Evolutionary conservation across 2,888 invertebrate species (phyloP).

Genomic region (Tetragonula carbonaria): DNA sequence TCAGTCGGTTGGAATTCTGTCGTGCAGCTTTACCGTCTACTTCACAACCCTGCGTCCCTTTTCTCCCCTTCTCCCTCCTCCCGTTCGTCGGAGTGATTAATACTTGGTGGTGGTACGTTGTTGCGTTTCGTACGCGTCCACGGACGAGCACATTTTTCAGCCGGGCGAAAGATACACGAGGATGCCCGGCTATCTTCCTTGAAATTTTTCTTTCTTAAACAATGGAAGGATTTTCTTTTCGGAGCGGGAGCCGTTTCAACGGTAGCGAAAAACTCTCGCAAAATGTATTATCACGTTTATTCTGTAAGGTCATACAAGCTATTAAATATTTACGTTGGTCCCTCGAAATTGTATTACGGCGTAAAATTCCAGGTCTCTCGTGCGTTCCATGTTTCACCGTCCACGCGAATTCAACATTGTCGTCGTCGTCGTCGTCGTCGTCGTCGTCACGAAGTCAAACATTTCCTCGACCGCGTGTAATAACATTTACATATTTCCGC

Average conservation of each 20-base stretch:
- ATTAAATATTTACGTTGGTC: constrained; percentile 10
- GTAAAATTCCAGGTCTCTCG: constrained; percentile 18
- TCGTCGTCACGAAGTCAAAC: constrained; percentile 26
- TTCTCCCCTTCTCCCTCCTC: constrained; percentile 9
- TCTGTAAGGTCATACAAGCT: background rate
- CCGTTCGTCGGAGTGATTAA: constrained; percentile 50
- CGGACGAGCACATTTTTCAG: constrained; percentile 25
- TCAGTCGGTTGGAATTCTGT: constrained; percentile 60
- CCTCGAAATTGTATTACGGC: background rate
- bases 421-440: constrained; percentile 21
- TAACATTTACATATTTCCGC: constrained; percentile 44
- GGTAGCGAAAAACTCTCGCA: constrained; percentile 6
- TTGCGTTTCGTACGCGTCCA: constrained; percentile 25
- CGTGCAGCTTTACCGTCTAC: constrained; percentile 57
- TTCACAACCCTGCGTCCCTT: constrained; percentile 45
- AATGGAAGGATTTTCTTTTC: background rate
- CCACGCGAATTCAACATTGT: constrained; percentile 26
- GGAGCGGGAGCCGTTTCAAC: background rate
- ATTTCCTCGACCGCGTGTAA: constrained; percentile 33
- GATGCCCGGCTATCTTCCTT: background rate
- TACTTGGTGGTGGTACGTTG: constrained; percentile 41
- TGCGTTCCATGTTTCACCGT: constrained; percentile 13
- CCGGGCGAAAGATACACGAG: background rate
- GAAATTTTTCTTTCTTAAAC: background rate
- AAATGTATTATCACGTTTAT: background rate